Evolutionary conservation across 2,113 vertebrate genomes (phyloP).

Genomic region (Serilophus lunatus): DNA sequence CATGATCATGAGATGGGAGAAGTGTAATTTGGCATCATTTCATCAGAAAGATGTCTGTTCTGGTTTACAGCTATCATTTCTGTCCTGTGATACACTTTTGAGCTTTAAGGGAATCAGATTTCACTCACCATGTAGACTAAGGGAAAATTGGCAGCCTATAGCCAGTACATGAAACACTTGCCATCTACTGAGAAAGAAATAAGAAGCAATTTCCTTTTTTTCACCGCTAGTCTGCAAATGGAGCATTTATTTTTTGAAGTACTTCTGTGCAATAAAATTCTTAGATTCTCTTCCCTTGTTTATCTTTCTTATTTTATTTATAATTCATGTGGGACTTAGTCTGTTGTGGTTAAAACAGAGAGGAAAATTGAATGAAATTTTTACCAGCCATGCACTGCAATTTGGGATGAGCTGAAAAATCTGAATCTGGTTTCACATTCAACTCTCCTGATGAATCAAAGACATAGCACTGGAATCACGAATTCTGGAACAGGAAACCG

Average conservation of each 20-base stretch:
- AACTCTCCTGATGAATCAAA: neutral
- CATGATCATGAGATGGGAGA: neutral
- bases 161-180: neutral
- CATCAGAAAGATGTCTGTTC: neutral
- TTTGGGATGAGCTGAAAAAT: neutral
- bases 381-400: neutral
- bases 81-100: neutral
- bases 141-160: neutral
- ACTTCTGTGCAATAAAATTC: neutral
- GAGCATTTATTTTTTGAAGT: neutral
- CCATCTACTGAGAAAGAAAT: neutral
- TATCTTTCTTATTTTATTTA: neutral
- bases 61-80: neutral
- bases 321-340: neutral
- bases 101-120: neutral
- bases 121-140: neutral
- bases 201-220: neutral
- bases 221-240: neutral
- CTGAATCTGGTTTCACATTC: neutral
- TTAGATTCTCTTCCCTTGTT: neutral
- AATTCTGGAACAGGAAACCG: neutral
- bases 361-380: neutral
- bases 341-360: neutral
- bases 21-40: neutral
- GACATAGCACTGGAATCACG: neutral